Conservation (phyloP, 2,888 invertebrate genomes). For the Coenonympha arcania region DNA sequence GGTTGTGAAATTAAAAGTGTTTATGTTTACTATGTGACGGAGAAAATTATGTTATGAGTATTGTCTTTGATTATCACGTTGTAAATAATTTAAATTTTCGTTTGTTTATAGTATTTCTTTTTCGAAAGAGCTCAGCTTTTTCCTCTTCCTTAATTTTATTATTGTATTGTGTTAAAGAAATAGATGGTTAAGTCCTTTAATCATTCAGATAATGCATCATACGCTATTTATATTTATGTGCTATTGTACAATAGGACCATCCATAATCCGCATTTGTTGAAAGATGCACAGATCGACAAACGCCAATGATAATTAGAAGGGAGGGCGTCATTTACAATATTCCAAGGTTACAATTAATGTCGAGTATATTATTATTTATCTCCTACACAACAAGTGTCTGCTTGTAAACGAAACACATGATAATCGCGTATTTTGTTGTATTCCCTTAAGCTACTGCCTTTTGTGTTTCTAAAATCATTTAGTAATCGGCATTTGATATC, state of each 20-base stretch:
- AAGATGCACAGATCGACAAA: slow-evolving; percentile 9
- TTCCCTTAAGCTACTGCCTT: slow-evolving; percentile 3
- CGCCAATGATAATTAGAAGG: slow-evolving; percentile 10
- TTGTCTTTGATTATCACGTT: background rate
- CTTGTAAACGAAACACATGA: slow-evolving; percentile 30
- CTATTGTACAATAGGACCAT: background rate
- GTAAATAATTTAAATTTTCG: background rate
- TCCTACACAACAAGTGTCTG: slow-evolving; percentile 52
- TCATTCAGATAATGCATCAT: background rate
- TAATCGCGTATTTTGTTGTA: slow-evolving; percentile 4
- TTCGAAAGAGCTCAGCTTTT: no score
- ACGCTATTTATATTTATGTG: background rate
- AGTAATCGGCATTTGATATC: background rate
- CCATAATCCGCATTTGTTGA: background rate
- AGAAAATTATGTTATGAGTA: background rate
- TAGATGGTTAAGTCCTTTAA: background rate
- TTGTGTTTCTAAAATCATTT: slow-evolving; percentile 6
- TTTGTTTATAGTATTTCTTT: background rate
- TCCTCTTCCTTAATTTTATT: no score
- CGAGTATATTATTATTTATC: slow-evolving; percentile 48
- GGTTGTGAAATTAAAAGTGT: slow-evolving; percentile 22
- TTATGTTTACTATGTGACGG: background rate
- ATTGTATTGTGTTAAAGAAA: no score
- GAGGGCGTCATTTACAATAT: slow-evolving; percentile 21
- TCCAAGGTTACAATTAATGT: slow-evolving; percentile 41